Evolutionary conservation across 1,140 invertebrate species (phyloP), one percentile per base, ranked within the genome.

Genomic region (Bilobella aurantiaca): DNA sequence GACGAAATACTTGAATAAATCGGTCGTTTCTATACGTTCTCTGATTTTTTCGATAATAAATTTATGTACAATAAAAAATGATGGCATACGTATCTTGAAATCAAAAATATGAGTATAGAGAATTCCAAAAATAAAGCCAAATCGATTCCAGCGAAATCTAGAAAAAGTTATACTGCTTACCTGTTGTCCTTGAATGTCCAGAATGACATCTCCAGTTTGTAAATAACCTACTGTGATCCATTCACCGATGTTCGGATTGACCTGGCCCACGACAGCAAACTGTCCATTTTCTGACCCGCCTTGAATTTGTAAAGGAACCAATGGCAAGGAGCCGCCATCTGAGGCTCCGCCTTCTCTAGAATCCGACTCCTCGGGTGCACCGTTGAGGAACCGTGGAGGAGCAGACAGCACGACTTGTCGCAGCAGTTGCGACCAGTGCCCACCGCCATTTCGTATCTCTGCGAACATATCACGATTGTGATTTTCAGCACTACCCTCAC

Each of bases 131-230:
- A n/a, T n/a, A n/a, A n/a, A n/a, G n/a, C n/a, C n/a, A n/a, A n/a
- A n/a, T n/a, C n/a, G n/a, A n/a, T n/a, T n/a, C n/a, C n/a, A n/a
- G n/a, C n/a, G n/a, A n/a, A n/a, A n/a, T n/a, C n/a, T n/a, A n/a
- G n/a, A n/a, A n/a, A 21, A 12, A 57, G 21, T 57, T 28, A 8
- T 8, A 21, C 31, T 21, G 8, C n/a, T 60, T 56, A 73, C 71
- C 76, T 82, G 82, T 73, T 84, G 82, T 37, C 82, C 83, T 75
- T 86, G 82, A 58, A 86, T 79, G 72, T 86, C 84, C 58, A 86
- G 69, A 57, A 86, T 75, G 58, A 86, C 77, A 74, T 84, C 82
- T 2, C 79, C 82, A 61, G 75, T 69, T 56, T 76, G 73, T 49
- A 81, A 66, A 60, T 70, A 70, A 3, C 75, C 74, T 57, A 75